Conservation (phyloP, 2,888 invertebrate genomes). For the Polia nebulosa region DNA sequence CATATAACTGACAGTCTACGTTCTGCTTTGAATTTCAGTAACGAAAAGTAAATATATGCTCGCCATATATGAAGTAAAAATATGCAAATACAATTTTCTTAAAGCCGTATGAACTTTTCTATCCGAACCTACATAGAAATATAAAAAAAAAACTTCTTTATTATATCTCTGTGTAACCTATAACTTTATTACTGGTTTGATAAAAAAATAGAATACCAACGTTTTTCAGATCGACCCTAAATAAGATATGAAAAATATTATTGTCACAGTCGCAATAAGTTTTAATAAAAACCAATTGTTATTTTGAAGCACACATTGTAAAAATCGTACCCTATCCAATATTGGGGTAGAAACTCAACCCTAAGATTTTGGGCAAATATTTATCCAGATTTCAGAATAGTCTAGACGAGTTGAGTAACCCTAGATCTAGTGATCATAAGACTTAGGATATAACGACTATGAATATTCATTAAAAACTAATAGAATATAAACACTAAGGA, state of each 20-base stretch:
- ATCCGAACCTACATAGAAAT: too few relatives aligned
- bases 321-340: neutral
- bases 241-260: conserved; percentile 1
- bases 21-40: conserved; percentile 4
- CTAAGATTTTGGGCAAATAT: conserved; percentile 20
- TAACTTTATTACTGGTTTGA: neutral
- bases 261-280: neutral
- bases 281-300: neutral
- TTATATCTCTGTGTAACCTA: too few relatives aligned
- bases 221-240: conserved; percentile 1
- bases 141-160: too few relatives aligned
- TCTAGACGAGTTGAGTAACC: conserved; percentile 24
- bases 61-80: neutral
- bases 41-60: conserved; percentile 25
- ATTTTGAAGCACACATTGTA: conserved; percentile 1
- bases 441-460: neutral
- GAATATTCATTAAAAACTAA: conserved; percentile 32
- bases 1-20: conserved; percentile 19
- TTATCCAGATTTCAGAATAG: conserved; percentile 8
- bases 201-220: neutral
- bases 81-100: conserved; percentile 8
- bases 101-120: neutral
- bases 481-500: conserved; percentile 12
- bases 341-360: conserved; percentile 1
- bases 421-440: conserved; percentile 3